Evolutionary conservation across 2,888 invertebrate species (phyloP), one percentile per base, ranked within the genome.

Genomic region (Catocala nupta): DNA sequence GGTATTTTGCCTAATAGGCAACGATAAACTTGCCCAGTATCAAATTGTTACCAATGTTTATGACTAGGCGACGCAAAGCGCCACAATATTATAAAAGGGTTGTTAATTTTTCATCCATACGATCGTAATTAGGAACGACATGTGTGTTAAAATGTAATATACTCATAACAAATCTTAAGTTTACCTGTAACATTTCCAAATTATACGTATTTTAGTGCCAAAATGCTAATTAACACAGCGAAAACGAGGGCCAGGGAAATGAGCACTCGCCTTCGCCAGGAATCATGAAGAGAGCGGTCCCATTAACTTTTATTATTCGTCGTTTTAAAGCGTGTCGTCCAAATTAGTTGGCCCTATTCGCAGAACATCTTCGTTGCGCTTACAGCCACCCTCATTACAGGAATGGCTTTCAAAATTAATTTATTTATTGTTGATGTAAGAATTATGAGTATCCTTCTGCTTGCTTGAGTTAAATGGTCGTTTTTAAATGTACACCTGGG

Each of bases 241-340:
- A 84, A 85, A 89, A 89, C 84, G 89, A 83, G 82, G 86, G 81
- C 81, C 85, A 84, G 88, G 87, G 81, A 91, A 92, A 90, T 89
- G 90, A 92, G 90, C 84, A 84, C 82, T 81, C 84, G 70, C 74
- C 77, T 84, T 81, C 89, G 92, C 92, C 92, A 92, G 90, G 90
- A 89, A 87, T 89, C 92, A 90, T 88, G 90, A 89, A 89, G 86
- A 90, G 90, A 86, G 87, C 84, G 89, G 88, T 88, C 75, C 90
- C 90, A 91, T 93, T 92, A 88, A 91, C 93, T 93, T 93, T 93
- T 93, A 93, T 93, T 92, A 92, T 91, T 87, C 86, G 84, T 86
- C 90, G 88, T 92, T 93, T 92, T 89, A 90, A 89, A 91, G 87
- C 88, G 87, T 88, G 90, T 88, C 90, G 89, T 86, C 92, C 90